Evolutionary conservation across 1,140 invertebrate genomes (phyloP), one percentile per base, ranked within the genome.

Genomic region (Atta texana): DNA sequence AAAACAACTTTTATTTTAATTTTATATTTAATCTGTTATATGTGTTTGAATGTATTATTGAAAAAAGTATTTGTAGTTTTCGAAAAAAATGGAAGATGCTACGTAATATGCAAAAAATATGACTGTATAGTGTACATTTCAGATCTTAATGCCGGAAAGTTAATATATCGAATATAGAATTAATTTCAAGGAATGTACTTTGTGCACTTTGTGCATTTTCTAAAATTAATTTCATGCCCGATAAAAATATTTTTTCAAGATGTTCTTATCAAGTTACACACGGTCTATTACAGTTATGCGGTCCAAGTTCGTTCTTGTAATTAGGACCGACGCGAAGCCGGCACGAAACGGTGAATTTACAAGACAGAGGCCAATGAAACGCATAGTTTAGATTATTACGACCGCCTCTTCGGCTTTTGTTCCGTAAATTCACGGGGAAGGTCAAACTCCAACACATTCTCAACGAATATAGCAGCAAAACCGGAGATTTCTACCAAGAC

Each of bases 401-500:
- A 90, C 87, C 89, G 84, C 74, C 74, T 80, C 61, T 69, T 51
- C 57, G 86, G 88, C 39, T 78, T 90, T 90, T 90, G 89, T 90
- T 89, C 78, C 28, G 49, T 39, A 86, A 75, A 77, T 89, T 86
- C 66, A 66, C 28, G 53, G 34, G 18, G 6, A 44, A 64, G 80
- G 10, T 55, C 44, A 55, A 64, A 75, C 44, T 24, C 59, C 12
- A 21, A 24, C 63, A 12, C 34, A 53, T 24, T 28, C 57, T 39
- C 18, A 39, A 59, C 53, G 74, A 75, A 88, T 61, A 57, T 55
- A 74, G 39, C 86, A 34, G 53, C 57, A 69, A 39, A 84, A 87
- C 80, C 88, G 89, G 86, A 90, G 89, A 90, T 90, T 88, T 90
- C 89, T 90, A 81, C 89, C 88, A 88, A 90, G 89, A 90, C 89